Conservation (phyloP, 1,140 invertebrate genomes). For the Scaptomyza graminum region DNA sequence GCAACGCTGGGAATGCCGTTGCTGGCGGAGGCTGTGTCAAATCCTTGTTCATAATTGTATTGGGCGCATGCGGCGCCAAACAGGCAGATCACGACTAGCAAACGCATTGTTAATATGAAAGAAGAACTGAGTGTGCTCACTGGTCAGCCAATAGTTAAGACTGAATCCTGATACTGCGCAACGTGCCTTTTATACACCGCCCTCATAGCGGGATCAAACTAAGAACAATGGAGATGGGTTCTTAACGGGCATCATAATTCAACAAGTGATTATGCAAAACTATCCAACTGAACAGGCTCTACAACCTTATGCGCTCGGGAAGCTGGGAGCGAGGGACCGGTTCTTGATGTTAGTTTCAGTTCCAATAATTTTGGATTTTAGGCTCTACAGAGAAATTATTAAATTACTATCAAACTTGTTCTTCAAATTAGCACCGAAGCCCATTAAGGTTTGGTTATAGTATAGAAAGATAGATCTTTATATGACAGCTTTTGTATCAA, state of each 20-base stretch:
- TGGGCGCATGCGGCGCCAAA: conserved; percentile 75
- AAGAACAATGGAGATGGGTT: conserved; percentile 65
- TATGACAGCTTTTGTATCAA: conserved; percentile 19
- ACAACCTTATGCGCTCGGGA: conserved; percentile 56
- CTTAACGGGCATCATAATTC: conserved; percentile 69
- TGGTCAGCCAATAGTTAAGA: conserved; percentile 64
- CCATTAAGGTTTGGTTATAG: conserved; percentile 52
- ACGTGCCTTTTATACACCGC: conserved; percentile 61
- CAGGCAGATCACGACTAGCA: conserved; percentile 68
- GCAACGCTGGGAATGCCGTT: conserved; percentile 40
- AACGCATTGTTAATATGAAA: conserved; percentile 55
- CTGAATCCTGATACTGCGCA: conserved; percentile 64
- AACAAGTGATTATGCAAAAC: conserved; percentile 78
- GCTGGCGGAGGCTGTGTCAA: conserved; percentile 46
- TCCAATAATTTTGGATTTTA: conserved; percentile 12
- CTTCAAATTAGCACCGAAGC: conserved; percentile 46
- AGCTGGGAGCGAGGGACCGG: conserved; percentile 59
- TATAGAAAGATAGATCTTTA: conserved; percentile 44
- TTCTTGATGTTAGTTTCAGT: conserved; percentile 24
- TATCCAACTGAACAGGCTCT: conserved; percentile 61
- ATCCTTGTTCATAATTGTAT: conserved; percentile 66
- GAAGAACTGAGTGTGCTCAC: conserved; percentile 29
- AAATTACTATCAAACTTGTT: conserved; percentile 69
- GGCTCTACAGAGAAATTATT: conserved; percentile 54
- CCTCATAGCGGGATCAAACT: conserved; percentile 31